Evolutionary conservation across 2,888 invertebrate species (phyloP), one percentile per base, ranked within the genome.

Genomic region (Chymomyza procnemis): DNA sequence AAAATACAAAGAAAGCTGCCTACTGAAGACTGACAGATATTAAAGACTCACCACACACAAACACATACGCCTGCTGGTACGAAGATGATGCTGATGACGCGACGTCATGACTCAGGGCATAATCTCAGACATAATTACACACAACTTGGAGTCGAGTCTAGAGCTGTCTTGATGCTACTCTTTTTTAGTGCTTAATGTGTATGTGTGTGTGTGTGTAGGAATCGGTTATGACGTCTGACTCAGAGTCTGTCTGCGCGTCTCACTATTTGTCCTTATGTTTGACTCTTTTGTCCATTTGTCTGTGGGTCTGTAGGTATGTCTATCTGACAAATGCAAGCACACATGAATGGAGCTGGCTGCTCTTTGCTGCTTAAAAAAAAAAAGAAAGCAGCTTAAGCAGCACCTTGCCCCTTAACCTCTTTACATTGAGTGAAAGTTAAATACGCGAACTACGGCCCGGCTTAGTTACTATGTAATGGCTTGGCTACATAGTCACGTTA

Each of bases 41-140:
- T 63, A 65, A 73, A 3, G 16, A 18, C 16, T 16, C 1, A 47
- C 1, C 3, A 47, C 16, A 4, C 16, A 3, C 6, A 5, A 4
- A 47, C 14, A 16, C 3, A 47, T 2, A 47, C 47, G 14, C 47
- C 47, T n/a, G 16, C 2, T 47, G 16, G n/a, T 1, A 47, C 6
- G 26, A 26, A 4, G 9, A 41, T 12, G 34, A 41, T 12, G 34
- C 9, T 12, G 34, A 41, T 3, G 57, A 34, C 59, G 54, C 69
- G 72, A 56, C 67, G 68, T 21, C 71, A 76, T 79, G 80, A 71
- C 87, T 82, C 78, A 80, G 80, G 78, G 80, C 80, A 82, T 82
- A 87, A 84, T 84, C 87, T 84, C 87, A 85, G 80, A 82, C 83
- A 82, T 83, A 87, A 83, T 83, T 83, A 83, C 80, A 82, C 81